Evolutionary conservation across 2,888 invertebrate genomes (phyloP).

Genomic region (Synanthedon tipuliformis): DNA sequence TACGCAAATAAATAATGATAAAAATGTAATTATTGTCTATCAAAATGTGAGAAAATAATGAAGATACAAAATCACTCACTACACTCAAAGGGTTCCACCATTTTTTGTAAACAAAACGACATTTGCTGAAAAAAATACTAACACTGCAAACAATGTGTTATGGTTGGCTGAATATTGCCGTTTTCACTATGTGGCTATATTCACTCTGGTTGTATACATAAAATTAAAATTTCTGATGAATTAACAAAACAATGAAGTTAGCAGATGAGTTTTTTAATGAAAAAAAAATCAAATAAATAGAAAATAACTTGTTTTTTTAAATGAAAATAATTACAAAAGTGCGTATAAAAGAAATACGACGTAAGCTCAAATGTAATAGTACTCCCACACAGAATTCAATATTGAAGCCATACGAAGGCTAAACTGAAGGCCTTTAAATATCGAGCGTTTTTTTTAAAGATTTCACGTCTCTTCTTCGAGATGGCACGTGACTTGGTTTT

Average conservation of each 20-base stretch:
- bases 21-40: neutral
- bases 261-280: conserved; percentile 7
- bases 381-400: neutral
- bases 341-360: too few species aligned
- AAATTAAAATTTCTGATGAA: conserved; percentile 17
- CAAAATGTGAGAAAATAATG: neutral
- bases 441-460: conserved; percentile 13
- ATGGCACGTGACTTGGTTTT: too few species aligned
- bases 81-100: conserved; percentile 46
- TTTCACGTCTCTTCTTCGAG: conserved; percentile 4
- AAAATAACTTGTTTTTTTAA: too few species aligned
- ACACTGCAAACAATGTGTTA: conserved; percentile 22
- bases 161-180: conserved; percentile 47
- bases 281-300: too few species aligned
- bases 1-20: neutral
- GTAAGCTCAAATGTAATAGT: too few species aligned
- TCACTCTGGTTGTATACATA: conserved; percentile 30
- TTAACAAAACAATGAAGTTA: conserved; percentile 41
- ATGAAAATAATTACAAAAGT: too few species aligned
- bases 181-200: conserved; percentile 36
- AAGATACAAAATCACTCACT: conserved; percentile 26
- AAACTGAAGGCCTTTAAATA: conserved; percentile 26
- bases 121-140: conserved; percentile 10
- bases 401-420: conserved; percentile 28
- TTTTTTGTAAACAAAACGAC: conserved; percentile 13